These are phyloP conservation scores for Nerophis lumbriciformis DNA, from an alignment of 2,113 vertebrate genomes.

Conservation along the genomic window DNA sequence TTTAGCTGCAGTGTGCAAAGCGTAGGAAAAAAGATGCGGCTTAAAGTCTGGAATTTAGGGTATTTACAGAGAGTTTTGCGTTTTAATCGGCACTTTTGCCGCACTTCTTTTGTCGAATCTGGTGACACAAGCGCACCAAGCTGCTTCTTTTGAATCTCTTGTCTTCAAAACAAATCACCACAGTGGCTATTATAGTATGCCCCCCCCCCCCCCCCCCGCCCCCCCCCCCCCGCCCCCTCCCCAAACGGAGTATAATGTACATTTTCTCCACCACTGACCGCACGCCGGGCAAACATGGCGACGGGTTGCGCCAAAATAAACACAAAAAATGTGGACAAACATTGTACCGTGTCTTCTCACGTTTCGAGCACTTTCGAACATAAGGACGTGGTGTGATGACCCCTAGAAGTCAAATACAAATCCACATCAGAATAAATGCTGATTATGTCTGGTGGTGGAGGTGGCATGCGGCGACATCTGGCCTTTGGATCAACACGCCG, in stretches of 20 bases:
- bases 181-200: neutral
- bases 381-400: no score
- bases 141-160: no score
- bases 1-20: no score
- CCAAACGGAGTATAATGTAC: no score
- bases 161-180: neutral
- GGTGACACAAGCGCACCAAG: neutral
- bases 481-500: slow-evolving; percentile 5
- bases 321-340: neutral
- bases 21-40: no score
- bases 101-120: neutral
- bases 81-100: neutral
- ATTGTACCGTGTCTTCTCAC: neutral
- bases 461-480: neutral
- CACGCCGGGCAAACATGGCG: neutral
- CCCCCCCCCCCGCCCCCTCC: no score
- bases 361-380: neutral
- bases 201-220: no score
- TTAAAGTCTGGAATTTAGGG: no score
- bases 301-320: neutral
- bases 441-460: slow-evolving; percentile 2
- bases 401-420: neutral
- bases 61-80: neutral
- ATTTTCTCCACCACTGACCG: no score
- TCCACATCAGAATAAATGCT: slow-evolving; percentile 15